A percentile compares a stretch with the other conserved stretches of the same genome.
phyloP scores from a whole-genome alignment of 2,113 vertebrate species.

The Oceanodroma tethys region DNA sequence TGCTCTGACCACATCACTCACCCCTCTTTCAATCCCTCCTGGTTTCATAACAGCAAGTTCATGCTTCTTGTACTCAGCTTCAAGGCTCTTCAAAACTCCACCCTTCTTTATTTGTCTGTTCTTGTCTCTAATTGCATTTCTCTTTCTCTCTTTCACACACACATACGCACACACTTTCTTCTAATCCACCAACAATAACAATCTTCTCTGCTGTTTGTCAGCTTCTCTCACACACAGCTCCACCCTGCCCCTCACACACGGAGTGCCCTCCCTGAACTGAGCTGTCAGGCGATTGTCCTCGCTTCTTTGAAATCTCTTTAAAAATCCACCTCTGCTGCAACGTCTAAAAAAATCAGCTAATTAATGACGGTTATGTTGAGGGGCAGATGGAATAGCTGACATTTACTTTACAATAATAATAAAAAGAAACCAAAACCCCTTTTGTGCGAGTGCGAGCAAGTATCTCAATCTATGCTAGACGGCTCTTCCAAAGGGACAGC shows the following conservation, averaged over 20 bases:
- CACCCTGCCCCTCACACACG: slow-evolving; percentile 29
- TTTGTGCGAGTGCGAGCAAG: not conserved
- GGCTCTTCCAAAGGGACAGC: not conserved
- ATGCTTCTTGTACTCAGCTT: slow-evolving; percentile 7
- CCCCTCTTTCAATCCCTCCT: not conserved
- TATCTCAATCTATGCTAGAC: not conserved
- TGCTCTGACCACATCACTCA: slow-evolving; percentile 14
- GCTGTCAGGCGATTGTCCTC: slow-evolving; percentile 42
- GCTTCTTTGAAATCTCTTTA: slow-evolving; percentile 41
- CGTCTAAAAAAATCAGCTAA: slow-evolving; percentile 38
- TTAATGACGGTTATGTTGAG: slow-evolving; percentile 51
- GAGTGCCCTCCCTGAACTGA: slow-evolving; percentile 36
- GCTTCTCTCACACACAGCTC: slow-evolving; percentile 28
- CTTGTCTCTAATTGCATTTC: slow-evolving; percentile 25
- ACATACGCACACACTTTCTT: not conserved
- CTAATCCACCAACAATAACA: slow-evolving; percentile 36
- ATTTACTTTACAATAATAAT: slow-evolving; percentile 46
- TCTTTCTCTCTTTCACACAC: not conserved
- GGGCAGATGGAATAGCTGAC: slow-evolving; percentile 61
- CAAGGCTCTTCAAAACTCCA: slow-evolving; percentile 18
- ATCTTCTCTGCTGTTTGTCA: slow-evolving; percentile 22
- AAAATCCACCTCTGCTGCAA: slow-evolving; percentile 48
- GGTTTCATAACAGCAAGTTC: slow-evolving; percentile 34
- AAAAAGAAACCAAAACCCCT: not conserved
- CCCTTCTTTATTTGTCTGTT: slow-evolving; percentile 31